These are phyloP conservation scores for Sphenopsis melanotis DNA, from an alignment of 2,797 vertebrate genomes.

Conservation along the genomic window DNA sequence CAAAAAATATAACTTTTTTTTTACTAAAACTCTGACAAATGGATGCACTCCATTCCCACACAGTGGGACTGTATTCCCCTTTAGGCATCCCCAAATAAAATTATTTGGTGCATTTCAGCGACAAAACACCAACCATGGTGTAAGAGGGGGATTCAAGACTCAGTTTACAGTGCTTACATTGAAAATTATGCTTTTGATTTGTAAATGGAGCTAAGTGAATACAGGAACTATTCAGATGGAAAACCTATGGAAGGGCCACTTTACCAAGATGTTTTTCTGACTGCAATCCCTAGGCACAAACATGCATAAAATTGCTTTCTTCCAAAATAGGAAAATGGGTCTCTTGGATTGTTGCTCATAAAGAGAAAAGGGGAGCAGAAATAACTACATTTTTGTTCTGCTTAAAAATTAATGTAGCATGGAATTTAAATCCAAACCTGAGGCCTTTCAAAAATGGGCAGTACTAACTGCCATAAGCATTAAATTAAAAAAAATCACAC, in stretches of 20 bases:
- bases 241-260: background rate
- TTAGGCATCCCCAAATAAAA: background rate
- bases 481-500: background rate
- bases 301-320: conserved; percentile 31
- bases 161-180: background rate
- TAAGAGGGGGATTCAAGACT: background rate
- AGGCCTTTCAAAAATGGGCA: background rate
- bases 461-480: background rate
- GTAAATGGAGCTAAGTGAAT: background rate
- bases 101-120: background rate
- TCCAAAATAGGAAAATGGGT: background rate
- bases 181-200: background rate
- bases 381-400: conserved; percentile 17
- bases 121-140: background rate
- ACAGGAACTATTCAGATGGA: background rate
- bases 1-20: background rate
- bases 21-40: background rate
- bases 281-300: background rate
- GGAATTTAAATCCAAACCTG: conserved; percentile 2
- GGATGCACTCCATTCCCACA: background rate
- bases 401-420: conserved; percentile 5
- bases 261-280: background rate
- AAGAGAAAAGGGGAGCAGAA: conserved; percentile 28
- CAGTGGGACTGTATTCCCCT: background rate
- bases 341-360: background rate